Conservation (phyloP, 1,140 invertebrate genomes). For the Drosophila jambulina region DNA sequence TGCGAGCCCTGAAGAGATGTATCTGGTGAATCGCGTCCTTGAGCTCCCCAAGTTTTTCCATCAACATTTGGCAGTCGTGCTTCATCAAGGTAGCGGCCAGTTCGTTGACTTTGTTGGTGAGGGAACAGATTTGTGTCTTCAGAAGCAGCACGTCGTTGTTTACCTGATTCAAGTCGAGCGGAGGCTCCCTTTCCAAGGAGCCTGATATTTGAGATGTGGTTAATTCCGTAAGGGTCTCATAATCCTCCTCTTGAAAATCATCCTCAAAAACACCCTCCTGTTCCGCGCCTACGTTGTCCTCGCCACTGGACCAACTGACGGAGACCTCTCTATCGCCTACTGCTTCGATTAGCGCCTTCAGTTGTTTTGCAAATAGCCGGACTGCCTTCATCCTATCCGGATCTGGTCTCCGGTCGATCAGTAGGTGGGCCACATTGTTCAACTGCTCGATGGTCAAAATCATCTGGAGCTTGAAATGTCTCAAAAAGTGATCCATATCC, state of each 20-base stretch:
- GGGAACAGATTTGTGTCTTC: conserved; percentile 65
- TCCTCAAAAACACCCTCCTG: conserved; percentile 24
- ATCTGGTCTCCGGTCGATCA: conserved; percentile 59
- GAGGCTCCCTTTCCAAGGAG: conserved; percentile 1
- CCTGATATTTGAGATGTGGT: neutral
- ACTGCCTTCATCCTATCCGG: conserved; percentile 47
- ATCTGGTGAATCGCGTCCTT: conserved; percentile 50
- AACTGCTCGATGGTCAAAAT: conserved; percentile 69
- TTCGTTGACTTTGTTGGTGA: conserved; percentile 78
- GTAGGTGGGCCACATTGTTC: conserved; percentile 64
- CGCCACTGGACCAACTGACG: conserved; percentile 58
- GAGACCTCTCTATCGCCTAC: conserved; percentile 36
- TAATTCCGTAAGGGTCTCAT: neutral
- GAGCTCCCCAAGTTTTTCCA: conserved; percentile 55
- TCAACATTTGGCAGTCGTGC: conserved; percentile 62
- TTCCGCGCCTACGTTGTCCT: neutral
- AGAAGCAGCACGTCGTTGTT: conserved; percentile 61
- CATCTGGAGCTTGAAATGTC: conserved; percentile 48
- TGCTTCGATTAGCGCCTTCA: conserved; percentile 47
- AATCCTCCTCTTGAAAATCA: conserved; percentile 23
- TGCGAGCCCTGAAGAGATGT: conserved; percentile 18
- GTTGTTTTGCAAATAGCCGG: conserved; percentile 42
- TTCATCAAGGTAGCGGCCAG: conserved; percentile 59
- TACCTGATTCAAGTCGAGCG: conserved; percentile 59
- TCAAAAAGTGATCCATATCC: conserved; percentile 35